Evolutionary conservation across 2,113 vertebrate genomes (phyloP).

Genomic region (Eulacestoma nigropectus): DNA sequence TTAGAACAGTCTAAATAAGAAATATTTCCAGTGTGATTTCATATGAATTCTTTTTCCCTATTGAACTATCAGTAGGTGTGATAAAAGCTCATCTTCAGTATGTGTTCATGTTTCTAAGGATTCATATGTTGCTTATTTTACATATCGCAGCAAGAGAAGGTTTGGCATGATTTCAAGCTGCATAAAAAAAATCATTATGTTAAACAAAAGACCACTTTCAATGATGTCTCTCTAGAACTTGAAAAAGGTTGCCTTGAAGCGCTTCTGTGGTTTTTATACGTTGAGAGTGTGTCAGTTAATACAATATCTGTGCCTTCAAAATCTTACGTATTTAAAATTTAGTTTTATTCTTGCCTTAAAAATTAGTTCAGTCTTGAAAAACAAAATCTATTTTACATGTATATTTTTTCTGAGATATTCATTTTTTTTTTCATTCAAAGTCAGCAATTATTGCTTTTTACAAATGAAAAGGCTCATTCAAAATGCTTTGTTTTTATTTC

Average conservation of each 20-base stretch:
- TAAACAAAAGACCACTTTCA: neutral
- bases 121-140: neutral
- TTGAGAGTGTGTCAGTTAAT: neutral
- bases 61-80: neutral
- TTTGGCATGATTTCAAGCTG: neutral
- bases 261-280: neutral
- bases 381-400: neutral
- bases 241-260: neutral
- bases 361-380: neutral
- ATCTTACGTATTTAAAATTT: neutral
- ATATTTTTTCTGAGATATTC: neutral
- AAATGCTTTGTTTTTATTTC: neutral
- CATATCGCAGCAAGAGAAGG: accelerated
- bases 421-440: neutral
- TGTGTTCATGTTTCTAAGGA: neutral
- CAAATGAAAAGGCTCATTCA: neutral
- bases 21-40: neutral
- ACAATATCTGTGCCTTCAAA: neutral
- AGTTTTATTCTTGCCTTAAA: neutral
- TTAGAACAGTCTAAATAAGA: neutral
- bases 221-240: neutral
- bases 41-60: neutral
- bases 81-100: neutral
- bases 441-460: neutral
- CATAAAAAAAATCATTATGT: accelerated